A percentile compares a stretch with the other conserved stretches of the same genome.
Evolutionary conservation across 2,888 invertebrate genomes (phyloP).

Genomic region (Pseudoips prasinana): DNA sequence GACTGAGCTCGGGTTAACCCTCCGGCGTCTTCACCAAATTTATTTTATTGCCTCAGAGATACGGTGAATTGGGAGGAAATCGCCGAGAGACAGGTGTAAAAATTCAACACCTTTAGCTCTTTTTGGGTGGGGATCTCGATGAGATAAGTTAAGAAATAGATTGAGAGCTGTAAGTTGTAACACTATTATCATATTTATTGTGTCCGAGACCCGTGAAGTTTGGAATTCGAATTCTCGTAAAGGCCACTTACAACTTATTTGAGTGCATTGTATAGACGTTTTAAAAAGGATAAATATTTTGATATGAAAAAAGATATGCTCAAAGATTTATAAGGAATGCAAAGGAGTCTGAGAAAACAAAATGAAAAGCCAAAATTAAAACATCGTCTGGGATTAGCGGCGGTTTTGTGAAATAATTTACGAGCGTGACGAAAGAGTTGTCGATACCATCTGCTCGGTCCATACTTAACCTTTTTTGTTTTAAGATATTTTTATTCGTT

Average conservation of each 20-base stretch:
- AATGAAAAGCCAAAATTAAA: slow-evolving; percentile 74
- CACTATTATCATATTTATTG: slow-evolving; percentile 68
- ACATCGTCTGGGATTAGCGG: slow-evolving; percentile 77
- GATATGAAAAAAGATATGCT: slow-evolving; percentile 58
- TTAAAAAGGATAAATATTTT: slow-evolving; percentile 53
- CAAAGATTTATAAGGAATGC: slow-evolving; percentile 63
- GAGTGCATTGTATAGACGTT: slow-evolving; percentile 36
- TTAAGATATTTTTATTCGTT: slow-evolving; percentile 66
- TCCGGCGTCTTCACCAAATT: slow-evolving; percentile 78
- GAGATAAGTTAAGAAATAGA: slow-evolving; percentile 74
- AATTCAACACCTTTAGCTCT: slow-evolving; percentile 75
- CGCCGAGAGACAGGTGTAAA: slow-evolving; percentile 79
- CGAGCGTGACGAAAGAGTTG: slow-evolving; percentile 78
- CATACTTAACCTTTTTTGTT: slow-evolving; percentile 77
- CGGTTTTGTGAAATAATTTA: slow-evolving; percentile 80
- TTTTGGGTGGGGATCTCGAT: slow-evolving; percentile 58
- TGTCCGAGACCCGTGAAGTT: slow-evolving; percentile 54
- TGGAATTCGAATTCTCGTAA: slow-evolving; percentile 57
- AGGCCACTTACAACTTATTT: slow-evolving; percentile 52
- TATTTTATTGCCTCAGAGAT: slow-evolving; percentile 80
- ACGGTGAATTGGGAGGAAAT: slow-evolving; percentile 78
- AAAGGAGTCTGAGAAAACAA: slow-evolving; percentile 53
- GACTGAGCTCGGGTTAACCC: slow-evolving; percentile 64
- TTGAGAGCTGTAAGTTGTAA: slow-evolving; percentile 67
- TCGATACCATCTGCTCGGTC: slow-evolving; percentile 76